Evolutionary conservation across 2,797 vertebrate genomes (phyloP), one percentile per base, ranked within the genome.

Genomic region (Molossus alvarezi): DNA sequence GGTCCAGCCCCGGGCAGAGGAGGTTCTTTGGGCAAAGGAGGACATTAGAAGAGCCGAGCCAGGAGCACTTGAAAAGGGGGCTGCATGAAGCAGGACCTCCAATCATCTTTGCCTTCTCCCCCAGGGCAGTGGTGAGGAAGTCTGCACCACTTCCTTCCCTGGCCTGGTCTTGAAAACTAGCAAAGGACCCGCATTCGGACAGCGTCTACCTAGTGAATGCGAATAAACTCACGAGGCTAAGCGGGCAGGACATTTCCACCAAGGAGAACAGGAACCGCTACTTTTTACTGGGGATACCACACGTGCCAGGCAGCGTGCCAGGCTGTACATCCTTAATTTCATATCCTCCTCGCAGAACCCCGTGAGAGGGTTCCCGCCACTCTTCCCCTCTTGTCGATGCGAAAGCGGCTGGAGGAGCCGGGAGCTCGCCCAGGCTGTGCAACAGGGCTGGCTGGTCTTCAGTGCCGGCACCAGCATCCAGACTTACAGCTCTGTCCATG

Each of bases 221-320:
- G 64, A 62, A 93, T 29, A 15, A 90, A 14, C 64, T 94, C 77
- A 29, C n/a, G 18, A 7, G 69, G 69, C 27, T 1, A 71, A 89
- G 79, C 10, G 0, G 58, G 89, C 9, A 27, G 41, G 75, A 20
- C 18, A 53, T 14, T 58, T 13, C 67, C 13, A 80, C 71, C 71
- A 4, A 5, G 57, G 75, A 72, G 33, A 76, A 23, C 23, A 48
- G 67, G 82, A 25, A 53, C 87, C 3, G 13, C 73, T 48, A 33
- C 27, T 51, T 86, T 27, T 69, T 17, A 29, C 51, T 10, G 57
- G 58, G 45, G 65, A 62, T 0, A 0, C 1, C 27, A 85, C 62
- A 18, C 8, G 41, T 62, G 95, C 72, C 90, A 75, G 95, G 93
- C 67, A 25, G 20, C 0, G 0, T 3, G 95, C 84, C 94, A 93